Base-by-base conservation (phyloP, 1,140 invertebrate genomes). In the Eciton burchellii region DNA sequence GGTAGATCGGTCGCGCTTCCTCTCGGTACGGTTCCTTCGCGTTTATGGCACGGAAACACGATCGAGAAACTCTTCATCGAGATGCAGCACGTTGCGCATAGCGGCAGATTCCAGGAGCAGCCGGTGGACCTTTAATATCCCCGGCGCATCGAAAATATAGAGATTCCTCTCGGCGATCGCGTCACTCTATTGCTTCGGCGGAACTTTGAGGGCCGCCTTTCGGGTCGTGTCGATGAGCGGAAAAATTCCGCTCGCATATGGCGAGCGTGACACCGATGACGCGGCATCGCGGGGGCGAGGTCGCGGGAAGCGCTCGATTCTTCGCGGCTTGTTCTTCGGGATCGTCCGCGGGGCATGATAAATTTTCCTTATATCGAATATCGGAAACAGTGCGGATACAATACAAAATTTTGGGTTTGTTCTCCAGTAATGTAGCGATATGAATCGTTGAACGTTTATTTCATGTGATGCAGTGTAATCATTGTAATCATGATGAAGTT, bases 71-170 rank as follows among this genome's bases (percentile, higher is more conserved):
- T 68, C 35, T 79, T 68, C 49, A 70, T 68, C 74, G 74, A 77
- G 35, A 35, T 43, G 49, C 29, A 21, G 2, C 45, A 41, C 45
- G 47, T 56, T 56, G 62, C 49, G 24, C n/a, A n/a, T n/a, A n/a
- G 35, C 63, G 11, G 35, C 68, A 56, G 49, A 68, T 79, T 70
- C 49, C 63, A 29, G 19, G 16, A 29, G 49, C 49, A 66, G 29
- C 62, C 45, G 45, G 73, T 43, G 62, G 35, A 43, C 62, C 63
- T 79, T 79, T 79, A 79, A 79, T 79, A 79, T 68, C 63, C 19
- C n/a, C 24, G 21, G 62, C 74, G 63, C 62, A 35, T 79, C 12
- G 63, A 68, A 79, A 79, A 79, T 68, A 79, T 79, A 79, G 35
- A 79, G 35, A 79, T 79, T 79, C 62, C 43, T 56, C 21, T 21